These are phyloP conservation scores for Gnathonemus echidnorhynchus DNA, from an alignment of 2,113 vertebrate genomes.

Conservation along the genomic window DNA sequence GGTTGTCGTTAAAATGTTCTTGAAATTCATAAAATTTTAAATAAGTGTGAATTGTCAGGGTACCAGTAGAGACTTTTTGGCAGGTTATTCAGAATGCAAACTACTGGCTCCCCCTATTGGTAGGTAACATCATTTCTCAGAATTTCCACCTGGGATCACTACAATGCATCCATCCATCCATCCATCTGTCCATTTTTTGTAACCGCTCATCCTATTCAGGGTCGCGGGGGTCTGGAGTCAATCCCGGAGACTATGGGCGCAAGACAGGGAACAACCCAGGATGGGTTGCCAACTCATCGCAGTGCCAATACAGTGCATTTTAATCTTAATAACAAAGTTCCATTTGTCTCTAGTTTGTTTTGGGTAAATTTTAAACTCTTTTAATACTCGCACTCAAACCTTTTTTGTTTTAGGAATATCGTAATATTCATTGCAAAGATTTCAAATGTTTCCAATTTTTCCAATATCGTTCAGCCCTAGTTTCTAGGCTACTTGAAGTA, in stretches of 20 bases:
- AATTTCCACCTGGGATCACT: not conserved
- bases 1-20: not conserved
- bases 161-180: not conserved
- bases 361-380: not conserved
- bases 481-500: not conserved
- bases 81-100: not conserved
- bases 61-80: not conserved
- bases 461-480: not conserved
- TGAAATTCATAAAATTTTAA: not conserved
- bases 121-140: not conserved
- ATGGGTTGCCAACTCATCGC: too few species aligned
- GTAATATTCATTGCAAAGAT: not conserved
- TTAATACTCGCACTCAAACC: too few species aligned
- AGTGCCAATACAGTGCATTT: not conserved
- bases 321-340: not conserved
- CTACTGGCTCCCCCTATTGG: not conserved
- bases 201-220: too few species aligned
- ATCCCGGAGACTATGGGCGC: too few species aligned
- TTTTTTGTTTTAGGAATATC: not conserved
- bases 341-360: not conserved
- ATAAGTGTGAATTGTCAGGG: not conserved
- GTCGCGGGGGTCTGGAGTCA: too few species aligned
- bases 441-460: not conserved
- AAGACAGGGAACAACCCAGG: too few species aligned
- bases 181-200: too few species aligned